phyloP scores from a whole-genome alignment of 2,888 invertebrate species.

The Campoletis raptor region DNA sequence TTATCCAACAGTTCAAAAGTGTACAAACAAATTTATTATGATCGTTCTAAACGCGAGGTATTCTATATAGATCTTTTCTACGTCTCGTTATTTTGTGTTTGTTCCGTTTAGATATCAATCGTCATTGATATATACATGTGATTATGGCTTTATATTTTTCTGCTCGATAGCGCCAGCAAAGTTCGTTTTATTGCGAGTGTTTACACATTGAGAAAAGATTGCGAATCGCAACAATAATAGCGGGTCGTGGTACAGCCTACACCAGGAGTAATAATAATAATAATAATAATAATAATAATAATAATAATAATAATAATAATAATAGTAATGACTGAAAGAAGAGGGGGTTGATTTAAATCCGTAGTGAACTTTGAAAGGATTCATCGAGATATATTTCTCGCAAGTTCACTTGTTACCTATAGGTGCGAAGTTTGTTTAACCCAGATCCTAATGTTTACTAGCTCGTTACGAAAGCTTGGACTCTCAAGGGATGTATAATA shows the following conservation, averaged over 20 bases:
- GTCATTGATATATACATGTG: conserved; percentile 32
- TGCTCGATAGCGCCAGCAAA: neutral
- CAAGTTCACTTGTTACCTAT: conserved; percentile 44
- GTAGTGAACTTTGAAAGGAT: neutral
- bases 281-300: conserved; percentile 12
- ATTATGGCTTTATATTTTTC: conserved; percentile 11
- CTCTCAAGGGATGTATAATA: conserved; percentile 13
- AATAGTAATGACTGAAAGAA: conserved; percentile 13
- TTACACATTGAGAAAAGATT: conserved; percentile 56
- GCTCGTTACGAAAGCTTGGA: conserved; percentile 69
- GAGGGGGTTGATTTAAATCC: neutral
- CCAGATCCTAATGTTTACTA: conserved; percentile 75
- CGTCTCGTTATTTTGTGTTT: conserved; percentile 53
- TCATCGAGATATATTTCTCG: conserved; percentile 28
- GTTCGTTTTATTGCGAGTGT: conserved; percentile 19
- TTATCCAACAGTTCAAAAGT: neutral
- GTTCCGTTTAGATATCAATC: conserved; percentile 54
- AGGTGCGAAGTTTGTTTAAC: conserved; percentile 74
- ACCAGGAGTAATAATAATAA: neutral
- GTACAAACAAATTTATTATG: conserved; percentile 24
- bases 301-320: conserved; percentile 7
- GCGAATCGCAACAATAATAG: conserved; percentile 61
- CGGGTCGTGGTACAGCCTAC: conserved; percentile 37
- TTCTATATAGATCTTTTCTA: neutral
- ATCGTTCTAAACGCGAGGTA: neutral